These are phyloP conservation scores for Mormoops blainvillei DNA, from an alignment of 2,113 vertebrate genomes.

Conservation along the genomic window DNA sequence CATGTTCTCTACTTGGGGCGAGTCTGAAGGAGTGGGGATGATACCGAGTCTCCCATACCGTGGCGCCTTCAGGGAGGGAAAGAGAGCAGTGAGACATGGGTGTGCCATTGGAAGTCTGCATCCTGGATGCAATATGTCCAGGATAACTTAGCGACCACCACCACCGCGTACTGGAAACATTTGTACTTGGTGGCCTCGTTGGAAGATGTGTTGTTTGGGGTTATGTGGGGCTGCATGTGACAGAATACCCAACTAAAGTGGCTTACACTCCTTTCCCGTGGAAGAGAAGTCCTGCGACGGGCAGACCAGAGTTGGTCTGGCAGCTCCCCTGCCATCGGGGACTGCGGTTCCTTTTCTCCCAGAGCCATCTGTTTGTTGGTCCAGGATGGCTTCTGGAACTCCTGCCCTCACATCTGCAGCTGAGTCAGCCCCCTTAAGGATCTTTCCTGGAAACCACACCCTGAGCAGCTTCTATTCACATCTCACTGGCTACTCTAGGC, in stretches of 20 bases:
- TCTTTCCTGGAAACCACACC: conserved; percentile 15
- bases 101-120: not conserved
- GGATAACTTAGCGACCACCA: not conserved
- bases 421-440: conserved; percentile 12
- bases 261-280: not conserved
- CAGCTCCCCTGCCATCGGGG: not conserved
- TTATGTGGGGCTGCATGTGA: not conserved
- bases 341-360: not conserved
- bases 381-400: not conserved
- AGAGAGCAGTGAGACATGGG: not conserved
- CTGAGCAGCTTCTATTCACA: not conserved
- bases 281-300: not conserved
- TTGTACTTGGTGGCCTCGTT: not conserved
- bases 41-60: not conserved
- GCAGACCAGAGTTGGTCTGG: not conserved
- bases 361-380: not conserved
- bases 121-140: not conserved
- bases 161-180: not conserved
- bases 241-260: not conserved
- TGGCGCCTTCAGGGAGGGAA: not conserved
- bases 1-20: not conserved
- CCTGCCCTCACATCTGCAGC: not conserved
- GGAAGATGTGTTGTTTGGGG: not conserved
- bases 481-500: not conserved
- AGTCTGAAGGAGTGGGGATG: not conserved